Percentiles rank a stretch among this genome's conserved stretches.
Evolutionary conservation across 2,888 invertebrate genomes (phyloP).

Genomic region (Torymus tubicola): DNA sequence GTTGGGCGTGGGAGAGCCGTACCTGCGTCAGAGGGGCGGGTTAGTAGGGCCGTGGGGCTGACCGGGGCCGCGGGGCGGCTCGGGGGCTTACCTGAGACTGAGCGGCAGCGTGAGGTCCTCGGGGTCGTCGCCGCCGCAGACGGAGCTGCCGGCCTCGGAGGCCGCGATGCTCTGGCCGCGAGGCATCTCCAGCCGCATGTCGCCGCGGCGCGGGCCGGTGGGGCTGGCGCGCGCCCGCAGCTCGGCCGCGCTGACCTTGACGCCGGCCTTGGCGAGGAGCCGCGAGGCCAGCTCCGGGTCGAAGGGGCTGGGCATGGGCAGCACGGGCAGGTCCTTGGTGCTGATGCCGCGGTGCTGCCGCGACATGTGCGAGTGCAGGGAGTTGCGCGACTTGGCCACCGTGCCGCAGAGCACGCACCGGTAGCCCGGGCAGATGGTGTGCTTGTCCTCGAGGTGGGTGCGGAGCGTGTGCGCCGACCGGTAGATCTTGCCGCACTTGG

Average conservation of each 20-base stretch:
- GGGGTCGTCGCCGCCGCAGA: conserved; percentile 89
- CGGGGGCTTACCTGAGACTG: conserved; percentile 76
- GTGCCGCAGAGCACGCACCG: conserved; percentile 94
- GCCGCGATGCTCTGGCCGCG: conserved; percentile 79
- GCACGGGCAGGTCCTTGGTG: conserved; percentile 93
- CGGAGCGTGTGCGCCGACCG: conserved; percentile 93
- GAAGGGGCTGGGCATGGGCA: conserved; percentile 95
- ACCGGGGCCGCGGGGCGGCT: neutral
- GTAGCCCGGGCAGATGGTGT: conserved; percentile 94
- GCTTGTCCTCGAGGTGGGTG: conserved; percentile 94
- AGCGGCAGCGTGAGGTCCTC: conserved; percentile 87
- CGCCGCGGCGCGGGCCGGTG: conserved; percentile 86
- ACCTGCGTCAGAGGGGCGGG: conserved; percentile 58
- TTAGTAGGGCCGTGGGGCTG: neutral
- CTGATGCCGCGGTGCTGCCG: conserved; percentile 95
- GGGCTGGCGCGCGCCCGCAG: conserved; percentile 90
- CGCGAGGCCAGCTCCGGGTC: conserved; percentile 91
- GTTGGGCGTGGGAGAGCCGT: conserved; percentile 82
- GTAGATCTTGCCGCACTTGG: conserved; percentile 95
- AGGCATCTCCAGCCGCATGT: conserved; percentile 88
- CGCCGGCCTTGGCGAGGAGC: conserved; percentile 90
- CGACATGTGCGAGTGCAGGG: conserved; percentile 95
- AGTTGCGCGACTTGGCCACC: conserved; percentile 94
- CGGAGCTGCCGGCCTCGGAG: conserved; percentile 84
- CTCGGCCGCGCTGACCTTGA: conserved; percentile 90